These are phyloP conservation scores for Pterocles gutturalis DNA, from an alignment of 2,113 vertebrate species.

Conservation along the genomic window DNA sequence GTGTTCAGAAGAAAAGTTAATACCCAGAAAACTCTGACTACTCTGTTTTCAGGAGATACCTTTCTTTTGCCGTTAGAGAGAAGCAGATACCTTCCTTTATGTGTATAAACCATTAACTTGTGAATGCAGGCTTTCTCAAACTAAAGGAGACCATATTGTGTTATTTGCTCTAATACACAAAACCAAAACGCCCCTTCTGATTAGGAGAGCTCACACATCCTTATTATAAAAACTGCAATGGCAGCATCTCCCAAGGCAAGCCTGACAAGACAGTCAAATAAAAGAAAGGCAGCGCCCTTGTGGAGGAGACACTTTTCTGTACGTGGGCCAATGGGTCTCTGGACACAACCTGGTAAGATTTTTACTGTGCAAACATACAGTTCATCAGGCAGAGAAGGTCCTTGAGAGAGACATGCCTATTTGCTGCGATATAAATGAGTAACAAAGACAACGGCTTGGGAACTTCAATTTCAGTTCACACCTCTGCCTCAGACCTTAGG, in stretches of 20 bases:
- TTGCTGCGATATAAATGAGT: not conserved
- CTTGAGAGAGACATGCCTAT: not conserved
- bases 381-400: not conserved
- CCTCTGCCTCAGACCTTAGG: not conserved
- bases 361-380: not conserved
- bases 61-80: not conserved
- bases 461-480: slow-evolving; percentile 38
- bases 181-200: not conserved
- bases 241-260: not conserved
- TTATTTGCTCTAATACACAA: not conserved
- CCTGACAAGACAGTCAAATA: not conserved
- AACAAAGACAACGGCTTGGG: not conserved
- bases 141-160: not conserved
- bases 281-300: not conserved
- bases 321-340: not conserved
- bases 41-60: not conserved
- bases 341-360: not conserved
- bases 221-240: not conserved
- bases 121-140: not conserved
- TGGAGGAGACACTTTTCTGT: not conserved
- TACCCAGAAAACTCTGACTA: not conserved
- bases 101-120: not conserved
- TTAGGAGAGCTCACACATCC: not conserved
- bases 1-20: not conserved
- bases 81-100: not conserved